Base-by-base conservation (phyloP, 1,140 invertebrate genomes). In the Leptopilina boulardi region DNA sequence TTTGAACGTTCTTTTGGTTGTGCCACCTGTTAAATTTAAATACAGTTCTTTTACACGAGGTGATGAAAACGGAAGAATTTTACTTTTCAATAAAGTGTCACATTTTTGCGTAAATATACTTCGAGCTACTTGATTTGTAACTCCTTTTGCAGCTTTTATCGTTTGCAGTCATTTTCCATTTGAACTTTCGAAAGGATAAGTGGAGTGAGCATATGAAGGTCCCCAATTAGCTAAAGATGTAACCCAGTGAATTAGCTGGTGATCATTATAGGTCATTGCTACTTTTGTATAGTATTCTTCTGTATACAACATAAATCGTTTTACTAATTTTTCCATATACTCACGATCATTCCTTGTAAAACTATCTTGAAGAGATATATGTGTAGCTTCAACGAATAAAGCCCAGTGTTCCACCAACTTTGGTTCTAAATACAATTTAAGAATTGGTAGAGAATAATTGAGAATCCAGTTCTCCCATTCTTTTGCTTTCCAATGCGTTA, bases 391-490 rank as follows among this genome's bases (percentile, higher is more conserved):
- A 54, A 54, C 51, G 18, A 54, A 19, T n/a, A 54, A 21, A 21
- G 38, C 56, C 75, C 80, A 81, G 51, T 79, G 80, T 13, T 74
- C 0, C 10, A 75, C 2, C 9, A 42, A 42, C 1, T 42, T 42
- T 42, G 41, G 41, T 4, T 10, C 9, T 15, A 10, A 15, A 18
- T 70, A 26, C 1, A 8, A 41, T 47, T 23, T n/a, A 70, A 80
- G 74, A 30, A 77, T 70, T 11, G 79, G 76, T 11, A 73, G 1
- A 70, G 76, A 75, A n/a, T 51, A 80, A 71, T 38, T 73, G 4
- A 80, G n/a, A 8, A 73, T 56, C 70, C 23, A 82, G 70, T 82
- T 82, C 38, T 82, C 77, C 18, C 38, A 82, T 41, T 82, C 75
- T 47, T 30, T 72, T 34, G 56, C 77, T 23, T 78, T 81, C 47